Base-by-base conservation (phyloP, 2,113 vertebrate species). In the Channa maculata region DNA sequence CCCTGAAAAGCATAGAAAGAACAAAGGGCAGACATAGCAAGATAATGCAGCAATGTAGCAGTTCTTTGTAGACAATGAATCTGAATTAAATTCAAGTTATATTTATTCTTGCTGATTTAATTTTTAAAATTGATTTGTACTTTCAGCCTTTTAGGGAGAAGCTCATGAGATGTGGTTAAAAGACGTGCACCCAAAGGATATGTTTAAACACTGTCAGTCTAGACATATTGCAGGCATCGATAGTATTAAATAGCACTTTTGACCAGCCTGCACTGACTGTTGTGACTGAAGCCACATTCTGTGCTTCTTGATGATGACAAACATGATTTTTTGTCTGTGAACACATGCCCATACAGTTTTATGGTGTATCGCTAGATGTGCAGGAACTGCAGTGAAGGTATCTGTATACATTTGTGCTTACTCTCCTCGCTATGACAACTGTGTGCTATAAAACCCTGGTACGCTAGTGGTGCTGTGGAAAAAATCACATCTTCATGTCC, bases 1-100 rank as follows among this genome's bases (percentile, higher is more conserved):
- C 78, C 63, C 65, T 75, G 49, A 54, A 79, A 82, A 84, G 79
- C 62, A 77, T 62, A 36, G 37, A 37, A 54, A 73, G 57, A 67
- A 76, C 76, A 83, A 85, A 84, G 69, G 68, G 48, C 44, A 48
- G 58, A 64, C 55, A n/a, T 59, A 75, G 60, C 10, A 24, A 74
- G 45, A 71, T 77, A 68, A 71, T 45, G 11, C 24, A 71, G 65
- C 66, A 48, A 11, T 76, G 58, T 53, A 67, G 63, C 73, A 85
- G 72, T 48, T 39, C 45, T 34, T 46, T 58, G 8, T 37, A 8
- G 15, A 60, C 38, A 55, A 55, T 48, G 12, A 48, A 58, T 65
- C 5, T 11, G 57, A 57, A 38, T 33, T 11, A 36, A 38, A n/a
- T 12, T 38, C 48, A 5, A 2, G 2, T 49, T 15, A 1, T 1